Conservation (phyloP, 2,113 vertebrate genomes). For the Bujurquina vittata region DNA sequence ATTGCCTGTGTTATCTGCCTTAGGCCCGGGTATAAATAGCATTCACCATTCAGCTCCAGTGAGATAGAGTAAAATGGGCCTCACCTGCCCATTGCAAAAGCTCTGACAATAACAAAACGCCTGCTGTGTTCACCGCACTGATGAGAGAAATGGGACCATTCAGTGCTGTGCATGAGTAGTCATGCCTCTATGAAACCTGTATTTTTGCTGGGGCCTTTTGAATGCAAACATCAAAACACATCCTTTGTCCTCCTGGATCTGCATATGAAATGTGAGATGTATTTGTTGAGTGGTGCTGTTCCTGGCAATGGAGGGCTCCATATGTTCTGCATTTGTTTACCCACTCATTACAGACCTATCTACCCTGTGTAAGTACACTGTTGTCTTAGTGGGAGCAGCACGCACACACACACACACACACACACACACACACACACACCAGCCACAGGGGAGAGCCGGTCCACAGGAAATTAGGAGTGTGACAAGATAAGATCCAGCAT, state of each 20-base stretch:
- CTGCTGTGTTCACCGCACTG: constrained; percentile 10
- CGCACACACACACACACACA: not conserved
- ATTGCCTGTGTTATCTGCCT: constrained; percentile 55
- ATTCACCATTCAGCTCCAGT: constrained; percentile 15
- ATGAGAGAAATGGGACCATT: constrained; percentile 35
- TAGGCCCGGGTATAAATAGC: constrained; percentile 28
- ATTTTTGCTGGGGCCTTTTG: constrained; percentile 13
- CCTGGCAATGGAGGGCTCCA: constrained; percentile 57
- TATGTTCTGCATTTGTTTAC: constrained; percentile 72
- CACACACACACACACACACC: constrained; percentile 29
- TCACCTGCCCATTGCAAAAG: constrained; percentile 7
- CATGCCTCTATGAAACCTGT: constrained; percentile 1
- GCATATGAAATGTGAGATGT: constrained; percentile 37
- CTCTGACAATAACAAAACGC: constrained; percentile 39
- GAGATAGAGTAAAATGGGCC: constrained; percentile 16
- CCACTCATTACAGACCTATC: constrained; percentile 68
- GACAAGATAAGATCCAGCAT: constrained; percentile 77
- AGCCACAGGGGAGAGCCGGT: constrained; percentile 67
- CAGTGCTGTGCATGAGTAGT: not conserved
- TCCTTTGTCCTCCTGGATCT: constrained; percentile 23
- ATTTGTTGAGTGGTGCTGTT: constrained; percentile 48
- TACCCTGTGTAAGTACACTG: constrained; percentile 38
- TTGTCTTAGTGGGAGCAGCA: constrained; percentile 40
- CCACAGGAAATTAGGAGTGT: constrained; percentile 82
- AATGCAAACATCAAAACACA: constrained; percentile 10